These are phyloP conservation scores for Bombus terrestris DNA, from an alignment of 1,140 invertebrate genomes.

Conservation along the genomic window DNA sequence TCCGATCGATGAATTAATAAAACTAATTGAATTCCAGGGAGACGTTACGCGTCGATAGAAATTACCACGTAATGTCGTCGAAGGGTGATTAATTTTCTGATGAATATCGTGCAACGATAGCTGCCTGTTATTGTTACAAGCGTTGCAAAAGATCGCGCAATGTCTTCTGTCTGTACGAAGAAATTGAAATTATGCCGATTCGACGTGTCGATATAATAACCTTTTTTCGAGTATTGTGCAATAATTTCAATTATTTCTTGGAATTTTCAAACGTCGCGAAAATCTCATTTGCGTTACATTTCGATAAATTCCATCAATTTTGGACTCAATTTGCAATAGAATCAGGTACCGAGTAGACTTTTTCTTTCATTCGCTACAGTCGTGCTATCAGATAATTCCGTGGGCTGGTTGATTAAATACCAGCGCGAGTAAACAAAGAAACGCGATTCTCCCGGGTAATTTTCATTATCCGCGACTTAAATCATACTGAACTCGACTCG, in stretches of 20 bases:
- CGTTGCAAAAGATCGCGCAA: not conserved
- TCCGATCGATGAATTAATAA: constrained; percentile 6
- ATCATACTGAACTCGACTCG: not conserved
- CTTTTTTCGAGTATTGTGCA: too few species aligned
- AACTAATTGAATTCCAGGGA: constrained; percentile 1
- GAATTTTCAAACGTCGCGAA: too few species aligned
- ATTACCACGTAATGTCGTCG: not conserved
- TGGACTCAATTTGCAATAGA: not conserved
- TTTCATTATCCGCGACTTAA: not conserved
- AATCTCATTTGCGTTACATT: not conserved
- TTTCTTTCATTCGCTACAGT: not conserved
- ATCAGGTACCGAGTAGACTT: not conserved
- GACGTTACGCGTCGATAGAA: not conserved
- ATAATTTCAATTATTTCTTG: not conserved
- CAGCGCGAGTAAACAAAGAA: not conserved
- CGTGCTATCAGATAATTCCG: not conserved
- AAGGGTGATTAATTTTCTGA: not conserved
- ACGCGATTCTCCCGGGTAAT: too few species aligned
- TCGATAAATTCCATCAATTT: not conserved
- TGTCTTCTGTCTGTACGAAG: not conserved
- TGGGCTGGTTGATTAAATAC: not conserved
- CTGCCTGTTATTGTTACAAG: not conserved
- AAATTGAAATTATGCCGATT: not conserved
- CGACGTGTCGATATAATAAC: too few species aligned
- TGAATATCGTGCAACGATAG: not conserved